Evolutionary conservation across 2,888 invertebrate species (phyloP).

Genomic region (Cosmopolites sordidus): DNA sequence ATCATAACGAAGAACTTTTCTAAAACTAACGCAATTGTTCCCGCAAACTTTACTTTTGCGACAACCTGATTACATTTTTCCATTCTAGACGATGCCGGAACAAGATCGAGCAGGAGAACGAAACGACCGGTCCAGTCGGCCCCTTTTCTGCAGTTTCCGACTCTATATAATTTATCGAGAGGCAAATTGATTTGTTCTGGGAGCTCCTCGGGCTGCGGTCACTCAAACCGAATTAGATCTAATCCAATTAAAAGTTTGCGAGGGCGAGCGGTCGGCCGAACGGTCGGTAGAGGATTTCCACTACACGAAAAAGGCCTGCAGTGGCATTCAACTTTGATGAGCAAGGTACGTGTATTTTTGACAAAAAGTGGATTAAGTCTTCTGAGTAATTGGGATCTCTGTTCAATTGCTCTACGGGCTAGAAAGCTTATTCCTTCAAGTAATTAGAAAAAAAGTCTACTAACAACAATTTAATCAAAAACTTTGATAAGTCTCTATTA

Average conservation of each 20-base stretch:
- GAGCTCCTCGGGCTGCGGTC: constrained; percentile 43
- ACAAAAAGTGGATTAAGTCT: constrained; percentile 16
- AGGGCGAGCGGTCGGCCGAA: constrained; percentile 32
- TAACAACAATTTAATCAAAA: too few species aligned
- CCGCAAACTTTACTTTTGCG: too few species aligned
- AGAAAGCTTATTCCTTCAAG: too few species aligned
- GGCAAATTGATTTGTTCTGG: constrained; percentile 45
- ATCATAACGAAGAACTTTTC: too few species aligned
- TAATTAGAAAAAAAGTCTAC: too few species aligned
- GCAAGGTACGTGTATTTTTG: constrained; percentile 10
- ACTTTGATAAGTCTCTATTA: too few species aligned
- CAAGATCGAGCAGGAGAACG: too few species aligned
- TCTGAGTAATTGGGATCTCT: constrained; percentile 1
- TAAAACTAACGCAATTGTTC: too few species aligned
- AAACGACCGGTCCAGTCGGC: too few species aligned
- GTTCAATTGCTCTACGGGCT: too few species aligned
- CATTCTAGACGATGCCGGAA: too few species aligned
- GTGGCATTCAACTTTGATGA: constrained; percentile 26
- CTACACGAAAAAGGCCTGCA: constrained; percentile 20
- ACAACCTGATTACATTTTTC: too few species aligned
- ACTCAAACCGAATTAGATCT: constrained; percentile 51
- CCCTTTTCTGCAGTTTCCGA: constrained; percentile 8
- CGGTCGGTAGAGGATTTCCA: constrained; percentile 13
- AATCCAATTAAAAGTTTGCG: constrained; percentile 52
- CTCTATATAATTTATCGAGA: constrained; percentile 39